Evolutionary conservation across 2,113 vertebrate genomes (phyloP).

Genomic region (Rallus limicola): DNA sequence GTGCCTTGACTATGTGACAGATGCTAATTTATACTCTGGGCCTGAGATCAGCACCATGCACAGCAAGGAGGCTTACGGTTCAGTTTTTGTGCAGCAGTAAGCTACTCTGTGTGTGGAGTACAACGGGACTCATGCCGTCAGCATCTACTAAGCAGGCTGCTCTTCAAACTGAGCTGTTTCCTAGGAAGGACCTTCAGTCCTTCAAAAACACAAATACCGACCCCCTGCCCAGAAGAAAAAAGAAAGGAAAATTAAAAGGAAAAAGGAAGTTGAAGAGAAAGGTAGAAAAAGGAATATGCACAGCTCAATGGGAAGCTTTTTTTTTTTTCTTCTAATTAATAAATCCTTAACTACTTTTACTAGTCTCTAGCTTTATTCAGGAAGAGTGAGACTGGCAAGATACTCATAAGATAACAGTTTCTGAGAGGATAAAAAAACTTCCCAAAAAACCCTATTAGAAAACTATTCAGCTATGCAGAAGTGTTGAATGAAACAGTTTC

Average conservation of each 20-base stretch:
- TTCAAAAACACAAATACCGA: neutral
- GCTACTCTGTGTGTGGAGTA: neutral
- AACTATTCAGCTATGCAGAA: neutral
- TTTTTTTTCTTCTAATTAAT: neutral
- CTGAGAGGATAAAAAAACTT: neutral
- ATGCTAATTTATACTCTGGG: neutral
- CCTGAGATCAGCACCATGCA: neutral
- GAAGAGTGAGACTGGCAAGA: neutral
- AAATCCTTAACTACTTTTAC: neutral
- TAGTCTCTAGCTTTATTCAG: neutral
- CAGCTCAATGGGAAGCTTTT: neutral
- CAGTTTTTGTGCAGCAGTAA: neutral
- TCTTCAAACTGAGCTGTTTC: neutral
- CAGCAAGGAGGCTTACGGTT: neutral
- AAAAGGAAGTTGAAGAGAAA: neutral
- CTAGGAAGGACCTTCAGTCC: neutral
- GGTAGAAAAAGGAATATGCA: neutral
- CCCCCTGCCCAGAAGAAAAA: neutral
- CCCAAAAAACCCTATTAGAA: neutral
- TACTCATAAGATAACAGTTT: neutral
- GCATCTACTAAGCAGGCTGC: neutral
- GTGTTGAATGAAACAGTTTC: slow-evolving; percentile 16
- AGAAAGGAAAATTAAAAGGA: fast-evolving
- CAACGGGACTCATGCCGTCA: neutral
- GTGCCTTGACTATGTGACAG: neutral